Evolutionary conservation across 53 echinoderm and acorn worm genomes (phyloP).

Genomic region (Temnopleurus reevesii): DNA sequence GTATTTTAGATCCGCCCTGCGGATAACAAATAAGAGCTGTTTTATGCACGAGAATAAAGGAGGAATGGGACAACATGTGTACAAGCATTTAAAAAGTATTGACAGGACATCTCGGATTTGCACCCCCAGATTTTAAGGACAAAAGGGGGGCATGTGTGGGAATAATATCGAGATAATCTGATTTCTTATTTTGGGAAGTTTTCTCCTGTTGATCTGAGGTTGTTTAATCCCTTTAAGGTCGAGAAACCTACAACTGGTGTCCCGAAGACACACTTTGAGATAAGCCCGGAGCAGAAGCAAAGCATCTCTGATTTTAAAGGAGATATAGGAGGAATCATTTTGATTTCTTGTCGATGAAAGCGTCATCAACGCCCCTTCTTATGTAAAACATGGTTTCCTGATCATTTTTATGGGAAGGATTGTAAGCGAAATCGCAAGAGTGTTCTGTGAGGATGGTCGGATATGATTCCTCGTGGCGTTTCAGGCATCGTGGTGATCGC

Average conservation of each 20-base stretch:
- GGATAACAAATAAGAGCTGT: constrained; percentile 5
- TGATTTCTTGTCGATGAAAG: background rate
- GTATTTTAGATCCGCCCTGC: constrained; percentile 3
- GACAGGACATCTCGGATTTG: constrained; percentile 20
- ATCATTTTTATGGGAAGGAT: background rate
- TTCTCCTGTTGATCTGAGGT: background rate
- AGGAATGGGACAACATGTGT: background rate
- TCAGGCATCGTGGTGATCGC: background rate
- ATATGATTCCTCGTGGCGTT: background rate
- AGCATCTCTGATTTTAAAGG: background rate
- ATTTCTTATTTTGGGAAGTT: constrained; percentile 18
- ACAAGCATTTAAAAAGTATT: background rate
- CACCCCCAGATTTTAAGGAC: background rate
- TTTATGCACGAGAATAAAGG: background rate
- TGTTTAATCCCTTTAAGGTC: constrained; percentile 19
- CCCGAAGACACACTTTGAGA: background rate
- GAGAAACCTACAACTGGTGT: background rate
- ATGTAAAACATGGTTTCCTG: background rate
- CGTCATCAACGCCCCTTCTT: background rate
- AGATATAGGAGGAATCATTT: background rate
- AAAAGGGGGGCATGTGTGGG: background rate
- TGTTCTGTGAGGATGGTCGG: background rate
- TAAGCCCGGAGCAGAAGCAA: no score
- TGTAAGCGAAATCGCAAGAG: constrained; percentile 20
- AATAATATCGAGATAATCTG: constrained; percentile 41